Evolutionary conservation across 92 coral and sea anemone genomes (phyloP), one percentile per base, ranked within the genome.

Genomic region (Heteractis magnifica): DNA sequence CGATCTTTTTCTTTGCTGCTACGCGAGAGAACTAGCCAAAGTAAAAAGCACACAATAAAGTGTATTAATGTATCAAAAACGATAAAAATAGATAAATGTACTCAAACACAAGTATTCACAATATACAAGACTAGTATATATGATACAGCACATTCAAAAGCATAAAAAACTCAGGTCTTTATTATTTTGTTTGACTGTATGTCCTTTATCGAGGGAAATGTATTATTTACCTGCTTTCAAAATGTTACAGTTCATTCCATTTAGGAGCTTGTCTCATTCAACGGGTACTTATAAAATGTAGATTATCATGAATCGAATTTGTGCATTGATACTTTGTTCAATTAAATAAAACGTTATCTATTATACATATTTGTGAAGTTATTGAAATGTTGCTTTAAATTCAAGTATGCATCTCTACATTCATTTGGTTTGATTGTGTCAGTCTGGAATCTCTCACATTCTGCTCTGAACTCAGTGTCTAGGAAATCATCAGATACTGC

Each of bases 401-500:
- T 0, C 65, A 58, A 10, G 18, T 10, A 58, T 58, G 65, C 65
- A 58, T 58, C 65, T 18, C 18, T 58, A 58, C 65, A 58, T 10
- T 26, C 34, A 26, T 26, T 26, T 26, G 34, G 34, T 26, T 26
- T 26, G 34, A 26, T 26, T 26, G 34, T 26, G 34, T 26, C 34
- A 26, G 34, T 26, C 34, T 26, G 34, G 34, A 26, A 26, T 26
- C 34, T 26, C 34, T 26, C 34, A 77, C 93, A 90, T 65, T 90
- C 86, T 48, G 79, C 78, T 70, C 93, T 87, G 18, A 86, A 71
- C 51, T 86, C 88, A 52, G 86, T 88, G 18, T 71, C 49, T 13
- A 90, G 78, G 74, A 82, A 90, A 80, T 75, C 79, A 79, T 86
- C 87, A 70, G 75, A 15, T 26, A 81, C 85, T 26, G 74, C 59